Conservation (phyloP, 2,113 vertebrate genomes). For the Ictalurus furcatus region DNA sequence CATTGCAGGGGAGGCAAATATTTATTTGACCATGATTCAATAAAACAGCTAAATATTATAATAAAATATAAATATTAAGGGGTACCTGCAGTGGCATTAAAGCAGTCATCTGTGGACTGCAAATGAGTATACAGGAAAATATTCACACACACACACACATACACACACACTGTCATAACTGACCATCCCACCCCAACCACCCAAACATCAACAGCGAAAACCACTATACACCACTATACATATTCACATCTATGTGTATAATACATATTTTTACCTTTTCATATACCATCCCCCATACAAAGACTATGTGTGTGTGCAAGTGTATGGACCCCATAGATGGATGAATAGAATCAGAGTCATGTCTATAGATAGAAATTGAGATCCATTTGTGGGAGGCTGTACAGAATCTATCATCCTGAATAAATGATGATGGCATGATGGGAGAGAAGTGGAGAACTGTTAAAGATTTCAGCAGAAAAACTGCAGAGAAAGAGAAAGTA, state of each 20-base stretch:
- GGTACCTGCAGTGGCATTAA: too few species aligned
- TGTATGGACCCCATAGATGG: slow-evolving; percentile 37
- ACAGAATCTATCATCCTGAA: slow-evolving; percentile 50
- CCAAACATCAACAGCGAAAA: background rate
- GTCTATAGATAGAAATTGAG: slow-evolving; percentile 52
- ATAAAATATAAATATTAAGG: too few species aligned
- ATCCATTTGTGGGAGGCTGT: slow-evolving; percentile 47
- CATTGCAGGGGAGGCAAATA: background rate
- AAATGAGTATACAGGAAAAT: background rate
- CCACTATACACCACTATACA: background rate
- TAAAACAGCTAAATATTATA: background rate
- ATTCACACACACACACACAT: too few species aligned
- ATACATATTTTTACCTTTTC: background rate
- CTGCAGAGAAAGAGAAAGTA: background rate
- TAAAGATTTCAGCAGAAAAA: slow-evolving; percentile 47
- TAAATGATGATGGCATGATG: slow-evolving; percentile 52
- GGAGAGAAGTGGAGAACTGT: slow-evolving; percentile 17
- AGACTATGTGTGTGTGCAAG: background rate
- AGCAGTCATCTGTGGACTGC: too few species aligned
- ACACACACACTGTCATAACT: too few species aligned
- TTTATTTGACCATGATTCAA: background rate
- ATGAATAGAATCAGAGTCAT: slow-evolving; percentile 34
- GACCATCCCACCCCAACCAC: background rate
- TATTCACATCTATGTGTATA: too few species aligned
- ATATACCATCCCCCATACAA: too few species aligned